Conservation (phyloP, 2,113 vertebrate species). For the Protobothrops flavoviridis region DNA sequence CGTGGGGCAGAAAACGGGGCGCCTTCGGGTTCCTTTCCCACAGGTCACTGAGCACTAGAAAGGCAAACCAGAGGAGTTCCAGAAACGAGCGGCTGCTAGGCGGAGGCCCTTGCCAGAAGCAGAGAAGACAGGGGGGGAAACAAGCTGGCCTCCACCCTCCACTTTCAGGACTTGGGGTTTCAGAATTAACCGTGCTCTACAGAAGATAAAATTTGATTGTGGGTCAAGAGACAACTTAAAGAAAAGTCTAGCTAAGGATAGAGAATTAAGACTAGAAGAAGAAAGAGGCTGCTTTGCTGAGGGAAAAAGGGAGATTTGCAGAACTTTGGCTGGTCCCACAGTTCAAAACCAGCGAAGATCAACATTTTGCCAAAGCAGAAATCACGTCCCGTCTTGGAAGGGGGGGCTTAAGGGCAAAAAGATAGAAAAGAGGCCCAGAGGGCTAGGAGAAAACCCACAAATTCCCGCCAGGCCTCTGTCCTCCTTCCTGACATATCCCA, state of each 20-base stretch:
- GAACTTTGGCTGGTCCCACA: slow-evolving; percentile 1
- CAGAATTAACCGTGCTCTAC: neutral
- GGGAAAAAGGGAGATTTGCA: slow-evolving; percentile 27
- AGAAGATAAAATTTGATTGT: neutral
- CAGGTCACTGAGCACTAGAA: slow-evolving; percentile 85
- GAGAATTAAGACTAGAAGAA: slow-evolving; percentile 38
- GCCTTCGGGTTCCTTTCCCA: slow-evolving; percentile 73
- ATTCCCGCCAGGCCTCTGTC: rapidly evolving
- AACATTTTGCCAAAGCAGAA: neutral
- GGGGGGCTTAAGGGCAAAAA: neutral
- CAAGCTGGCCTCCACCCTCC: neutral
- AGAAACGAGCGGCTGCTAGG: neutral
- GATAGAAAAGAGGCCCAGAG: neutral
- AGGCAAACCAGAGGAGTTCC: neutral
- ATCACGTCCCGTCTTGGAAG: neutral
- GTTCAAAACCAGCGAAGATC: neutral
- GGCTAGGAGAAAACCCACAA: neutral
- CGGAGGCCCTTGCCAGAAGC: neutral
- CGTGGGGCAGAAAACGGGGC: slow-evolving; percentile 77
- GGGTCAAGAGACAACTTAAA: slow-evolving; percentile 22
- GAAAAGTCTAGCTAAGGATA: neutral
- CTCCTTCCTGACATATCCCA: rapidly evolving
- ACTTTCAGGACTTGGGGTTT: neutral
- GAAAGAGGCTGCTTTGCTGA: slow-evolving; percentile 28
- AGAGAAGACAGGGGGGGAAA: neutral